Percentiles rank a stretch among this genome's conserved stretches.
Conservation (phyloP, 2,113 vertebrate genomes). For the Blennius ocellaris region DNA sequence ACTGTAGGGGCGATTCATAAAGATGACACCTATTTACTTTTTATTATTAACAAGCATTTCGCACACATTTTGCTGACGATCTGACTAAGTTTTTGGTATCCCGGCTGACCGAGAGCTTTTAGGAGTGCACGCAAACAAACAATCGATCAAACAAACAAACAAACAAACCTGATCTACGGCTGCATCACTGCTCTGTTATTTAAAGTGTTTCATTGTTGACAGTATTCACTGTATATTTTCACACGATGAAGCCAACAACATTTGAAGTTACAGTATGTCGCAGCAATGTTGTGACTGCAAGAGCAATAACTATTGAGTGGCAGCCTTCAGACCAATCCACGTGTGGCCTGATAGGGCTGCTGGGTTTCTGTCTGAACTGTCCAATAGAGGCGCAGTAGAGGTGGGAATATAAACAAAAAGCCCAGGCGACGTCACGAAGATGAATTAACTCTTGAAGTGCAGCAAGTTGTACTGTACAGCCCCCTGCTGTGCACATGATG, state of each 20-base stretch:
- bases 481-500: slow-evolving; percentile 35
- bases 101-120: background rate
- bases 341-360: slow-evolving; percentile 51
- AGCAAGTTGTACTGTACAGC: slow-evolving; percentile 42
- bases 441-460: slow-evolving; percentile 63
- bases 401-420: slow-evolving; percentile 53
- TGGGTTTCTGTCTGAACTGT: slow-evolving; percentile 45
- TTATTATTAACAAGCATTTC: background rate
- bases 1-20: background rate
- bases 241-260: slow-evolving; percentile 41
- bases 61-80: slow-evolving; percentile 19
- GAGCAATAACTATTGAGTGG: slow-evolving; percentile 80
- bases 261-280: slow-evolving; percentile 74
- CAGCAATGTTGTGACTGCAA: slow-evolving; percentile 78
- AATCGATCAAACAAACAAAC: no score
- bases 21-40: background rate
- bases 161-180: background rate
- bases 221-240: background rate
- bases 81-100: slow-evolving; percentile 33
- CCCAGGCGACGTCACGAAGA: slow-evolving; percentile 71
- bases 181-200: fast-evolving
- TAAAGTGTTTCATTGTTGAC: background rate
- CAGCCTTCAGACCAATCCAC: slow-evolving; percentile 74
- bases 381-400: slow-evolving; percentile 73
- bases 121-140: slow-evolving; percentile 14